Evolutionary conservation across 2,113 vertebrate genomes (phyloP).

Genomic region (Danionella cerebrum): DNA sequence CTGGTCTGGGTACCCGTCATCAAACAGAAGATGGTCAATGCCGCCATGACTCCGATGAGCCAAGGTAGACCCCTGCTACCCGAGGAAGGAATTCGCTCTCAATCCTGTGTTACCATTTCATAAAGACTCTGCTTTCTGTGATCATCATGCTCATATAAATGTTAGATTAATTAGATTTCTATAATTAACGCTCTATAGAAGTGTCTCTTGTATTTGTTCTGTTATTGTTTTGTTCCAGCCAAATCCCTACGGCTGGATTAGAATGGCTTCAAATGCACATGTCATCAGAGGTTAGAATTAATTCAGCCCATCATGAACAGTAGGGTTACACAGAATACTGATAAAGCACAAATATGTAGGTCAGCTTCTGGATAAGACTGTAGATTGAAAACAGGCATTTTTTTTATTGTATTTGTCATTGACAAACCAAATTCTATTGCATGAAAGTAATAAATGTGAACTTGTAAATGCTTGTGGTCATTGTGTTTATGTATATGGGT

Average conservation of each 20-base stretch:
- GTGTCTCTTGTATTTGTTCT: background rate
- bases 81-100: background rate
- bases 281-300: constrained; percentile 28
- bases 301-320: background rate
- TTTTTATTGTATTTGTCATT: too few species aligned
- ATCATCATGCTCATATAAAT: too few species aligned
- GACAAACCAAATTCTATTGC: too few species aligned
- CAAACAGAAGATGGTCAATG: constrained; percentile 24
- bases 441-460: too few species aligned
- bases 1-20: constrained; percentile 28
- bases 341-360: background rate
- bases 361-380: background rate
- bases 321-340: background rate
- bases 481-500: too few species aligned
- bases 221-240: background rate
- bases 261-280: constrained; percentile 27
- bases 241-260: constrained; percentile 34
- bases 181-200: too few species aligned
- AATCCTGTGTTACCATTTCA: constrained; percentile 9
- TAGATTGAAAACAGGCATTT: background rate
- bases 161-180: too few species aligned
- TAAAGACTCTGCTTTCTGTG: background rate
- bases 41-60: constrained; percentile 19
- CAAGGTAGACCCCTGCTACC: background rate
- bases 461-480: too few species aligned